These are phyloP conservation scores for Tiphia femorata DNA, from an alignment of 2,888 invertebrate genomes.

Conservation along the genomic window DNA sequence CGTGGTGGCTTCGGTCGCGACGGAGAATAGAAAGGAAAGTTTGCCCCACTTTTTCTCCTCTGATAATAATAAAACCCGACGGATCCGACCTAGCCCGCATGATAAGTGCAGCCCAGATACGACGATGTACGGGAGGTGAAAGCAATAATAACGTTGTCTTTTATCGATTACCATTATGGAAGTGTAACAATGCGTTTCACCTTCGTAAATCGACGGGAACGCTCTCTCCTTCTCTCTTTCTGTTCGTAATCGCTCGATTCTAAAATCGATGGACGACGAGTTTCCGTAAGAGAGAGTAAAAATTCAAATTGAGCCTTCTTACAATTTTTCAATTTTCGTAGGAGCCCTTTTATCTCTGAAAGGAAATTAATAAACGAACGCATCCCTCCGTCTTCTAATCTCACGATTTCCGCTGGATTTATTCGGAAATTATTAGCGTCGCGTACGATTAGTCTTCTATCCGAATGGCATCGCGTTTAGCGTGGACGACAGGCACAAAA, in stretches of 20 bases:
- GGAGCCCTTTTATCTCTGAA: too few relatives aligned
- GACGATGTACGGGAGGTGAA: conserved; percentile 33
- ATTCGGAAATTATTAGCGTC: too few relatives aligned
- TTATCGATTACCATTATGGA: neutral
- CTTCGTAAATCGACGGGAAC: neutral
- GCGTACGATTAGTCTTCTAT: too few relatives aligned
- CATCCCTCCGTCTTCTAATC: too few relatives aligned
- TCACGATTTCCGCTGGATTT: too few relatives aligned
- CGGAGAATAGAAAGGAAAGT: conserved; percentile 30
- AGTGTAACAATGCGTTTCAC: conserved; percentile 15
- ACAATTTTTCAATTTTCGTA: too few relatives aligned
- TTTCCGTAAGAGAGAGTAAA: neutral
- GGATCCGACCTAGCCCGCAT: conserved; percentile 31
- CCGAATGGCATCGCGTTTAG: too few relatives aligned
- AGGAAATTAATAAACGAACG: too few relatives aligned
- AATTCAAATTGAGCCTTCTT: too few relatives aligned
- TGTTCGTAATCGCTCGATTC: neutral
- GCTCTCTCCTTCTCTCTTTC: neutral
- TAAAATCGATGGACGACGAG: neutral
- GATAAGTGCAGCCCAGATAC: conserved; percentile 42
- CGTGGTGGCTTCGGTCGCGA: neutral
- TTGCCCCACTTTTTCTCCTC: conserved; percentile 23
- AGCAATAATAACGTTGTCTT: conserved; percentile 39
- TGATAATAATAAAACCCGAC: conserved; percentile 5
- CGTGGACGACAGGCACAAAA: too few relatives aligned